Conservation (phyloP, 23 tunicate genomes). For the Oikopleura dioica region DNA sequence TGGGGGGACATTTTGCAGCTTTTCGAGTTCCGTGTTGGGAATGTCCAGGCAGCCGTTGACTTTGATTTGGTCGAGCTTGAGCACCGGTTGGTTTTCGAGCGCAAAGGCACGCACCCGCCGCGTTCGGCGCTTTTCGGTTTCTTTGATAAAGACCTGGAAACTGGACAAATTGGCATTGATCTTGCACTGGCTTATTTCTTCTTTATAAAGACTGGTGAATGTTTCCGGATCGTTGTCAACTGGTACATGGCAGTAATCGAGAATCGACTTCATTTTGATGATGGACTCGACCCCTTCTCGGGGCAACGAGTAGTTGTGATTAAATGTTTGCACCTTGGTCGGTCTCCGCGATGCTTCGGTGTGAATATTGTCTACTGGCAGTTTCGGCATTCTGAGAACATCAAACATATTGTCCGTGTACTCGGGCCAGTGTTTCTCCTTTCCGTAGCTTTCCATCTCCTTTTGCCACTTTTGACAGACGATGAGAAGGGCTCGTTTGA, state of each 20-base stretch:
- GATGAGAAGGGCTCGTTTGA: background rate
- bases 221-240: background rate
- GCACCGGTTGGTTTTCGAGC: constrained; percentile 5
- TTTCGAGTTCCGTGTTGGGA: background rate
- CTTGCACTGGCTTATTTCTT: background rate
- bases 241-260: constrained; percentile 9
- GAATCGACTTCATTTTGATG: constrained; percentile 13
- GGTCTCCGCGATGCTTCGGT: background rate
- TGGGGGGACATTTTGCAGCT: background rate
- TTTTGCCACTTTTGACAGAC: constrained; percentile 6
- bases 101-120: background rate
- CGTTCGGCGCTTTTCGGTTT: constrained; percentile 7
- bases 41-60: background rate
- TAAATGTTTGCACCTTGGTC: background rate
- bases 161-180: constrained; percentile 1
- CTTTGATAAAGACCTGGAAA: constrained; percentile 12
- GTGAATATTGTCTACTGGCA: too few relatives aligned
- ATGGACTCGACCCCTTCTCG: constrained; percentile 10
- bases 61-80: constrained; percentile 7
- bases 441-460: background rate
- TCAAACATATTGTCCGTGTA: too few relatives aligned
- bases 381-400: too few relatives aligned
- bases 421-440: background rate
- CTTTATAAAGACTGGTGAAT: background rate
- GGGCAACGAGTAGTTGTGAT: background rate